Percentiles rank a stretch among this genome's conserved stretches.
phyloP scores from a whole-genome alignment of 2,888 invertebrate species.

The Sipha maydis region DNA sequence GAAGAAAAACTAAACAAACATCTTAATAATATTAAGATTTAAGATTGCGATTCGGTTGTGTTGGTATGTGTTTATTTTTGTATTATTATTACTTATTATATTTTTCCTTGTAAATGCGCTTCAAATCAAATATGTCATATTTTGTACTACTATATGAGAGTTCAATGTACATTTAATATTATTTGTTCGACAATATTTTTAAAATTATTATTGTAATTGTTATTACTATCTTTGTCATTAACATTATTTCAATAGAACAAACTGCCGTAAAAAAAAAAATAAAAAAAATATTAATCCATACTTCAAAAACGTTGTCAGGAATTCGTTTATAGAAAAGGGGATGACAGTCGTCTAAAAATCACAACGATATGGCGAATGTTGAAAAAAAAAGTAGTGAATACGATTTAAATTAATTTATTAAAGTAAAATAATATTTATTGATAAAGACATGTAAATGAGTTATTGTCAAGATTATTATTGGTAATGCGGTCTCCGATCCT shows the following conservation, averaged over 20 bases:
- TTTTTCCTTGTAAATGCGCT: background rate
- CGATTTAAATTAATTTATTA: background rate
- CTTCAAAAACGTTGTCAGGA: too few relatives aligned
- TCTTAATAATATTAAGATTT: background rate
- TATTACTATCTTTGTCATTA: background rate
- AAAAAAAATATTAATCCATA: background rate
- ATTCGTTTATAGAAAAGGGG: too few relatives aligned
- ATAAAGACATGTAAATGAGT: too few relatives aligned
- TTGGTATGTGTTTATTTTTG: background rate
- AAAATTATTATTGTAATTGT: background rate
- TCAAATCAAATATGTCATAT: constrained; percentile 9
- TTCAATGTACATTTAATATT: background rate
- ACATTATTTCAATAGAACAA: background rate
- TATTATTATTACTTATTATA: too few relatives aligned
- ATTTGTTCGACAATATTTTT: background rate
- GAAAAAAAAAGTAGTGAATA: too few relatives aligned
- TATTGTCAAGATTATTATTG: too few relatives aligned
- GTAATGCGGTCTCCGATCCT: too few relatives aligned
- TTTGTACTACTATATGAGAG: background rate
- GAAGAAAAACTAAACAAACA: too few relatives aligned
- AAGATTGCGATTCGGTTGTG: background rate
- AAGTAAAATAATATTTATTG: too few relatives aligned
- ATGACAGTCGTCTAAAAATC: too few relatives aligned
- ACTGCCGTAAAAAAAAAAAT: background rate
- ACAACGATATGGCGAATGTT: too few relatives aligned